phyloP scores from a whole-genome alignment of 2,888 invertebrate genomes.

The Microchrysa polita region DNA sequence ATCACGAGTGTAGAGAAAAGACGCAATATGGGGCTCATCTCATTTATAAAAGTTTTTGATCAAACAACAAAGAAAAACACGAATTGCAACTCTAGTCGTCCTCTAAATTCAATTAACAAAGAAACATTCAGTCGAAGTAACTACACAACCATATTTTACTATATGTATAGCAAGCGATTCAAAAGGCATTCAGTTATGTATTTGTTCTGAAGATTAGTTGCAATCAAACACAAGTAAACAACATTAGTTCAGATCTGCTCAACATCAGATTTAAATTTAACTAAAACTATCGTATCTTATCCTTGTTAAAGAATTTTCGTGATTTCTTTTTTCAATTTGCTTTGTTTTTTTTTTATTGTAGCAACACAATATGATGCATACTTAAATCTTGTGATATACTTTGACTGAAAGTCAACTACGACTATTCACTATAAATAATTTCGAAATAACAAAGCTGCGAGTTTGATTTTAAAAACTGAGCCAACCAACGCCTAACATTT shows the following conservation, averaged over 20 bases:
- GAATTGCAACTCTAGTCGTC: neutral
- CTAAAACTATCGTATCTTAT: too few species aligned
- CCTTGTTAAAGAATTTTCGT: too few species aligned
- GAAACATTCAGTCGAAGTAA: neutral
- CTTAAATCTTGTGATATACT: too few species aligned
- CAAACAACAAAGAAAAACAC: neutral
- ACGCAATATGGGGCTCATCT: neutral
- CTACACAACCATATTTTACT: neutral
- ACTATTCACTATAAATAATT: neutral
- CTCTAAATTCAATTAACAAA: slow-evolving; percentile 11
- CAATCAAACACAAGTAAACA: too few species aligned
- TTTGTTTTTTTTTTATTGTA: too few species aligned
- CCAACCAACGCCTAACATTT: neutral
- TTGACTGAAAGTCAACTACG: neutral
- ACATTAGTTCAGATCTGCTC: too few species aligned
- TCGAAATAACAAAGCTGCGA: neutral
- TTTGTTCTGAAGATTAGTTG: too few species aligned
- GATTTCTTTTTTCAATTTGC: too few species aligned
- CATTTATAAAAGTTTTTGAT: slow-evolving; percentile 9
- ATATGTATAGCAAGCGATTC: neutral
- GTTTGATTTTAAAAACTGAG: neutral
- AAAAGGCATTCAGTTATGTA: too few species aligned
- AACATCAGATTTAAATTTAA: too few species aligned
- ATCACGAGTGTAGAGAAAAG: neutral
- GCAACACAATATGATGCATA: too few species aligned